These are phyloP conservation scores for Synanthedon tipuliformis DNA, from an alignment of 2,888 invertebrate genomes.

Conservation along the genomic window DNA sequence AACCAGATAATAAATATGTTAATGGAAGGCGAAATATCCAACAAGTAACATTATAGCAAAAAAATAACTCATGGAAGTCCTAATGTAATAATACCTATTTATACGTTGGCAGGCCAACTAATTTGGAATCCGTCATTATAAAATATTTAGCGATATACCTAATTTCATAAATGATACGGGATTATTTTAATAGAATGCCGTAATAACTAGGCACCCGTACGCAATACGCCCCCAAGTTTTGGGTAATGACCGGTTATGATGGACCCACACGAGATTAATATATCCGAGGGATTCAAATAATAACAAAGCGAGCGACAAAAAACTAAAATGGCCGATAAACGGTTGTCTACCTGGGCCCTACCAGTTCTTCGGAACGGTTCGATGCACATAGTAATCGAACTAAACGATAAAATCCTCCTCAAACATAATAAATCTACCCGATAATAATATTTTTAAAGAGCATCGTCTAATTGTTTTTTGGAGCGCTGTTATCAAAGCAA, in stretches of 20 bases:
- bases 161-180: conserved; percentile 63
- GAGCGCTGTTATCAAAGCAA: conserved; percentile 52
- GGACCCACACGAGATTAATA: conserved; percentile 64
- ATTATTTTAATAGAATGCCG: conserved; percentile 62
- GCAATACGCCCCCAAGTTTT: conserved; percentile 65
- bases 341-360: conserved; percentile 51
- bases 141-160: conserved; percentile 68
- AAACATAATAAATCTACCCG: conserved; percentile 64
- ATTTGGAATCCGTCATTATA: conserved; percentile 56
- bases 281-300: conserved; percentile 59
- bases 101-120: conserved; percentile 47
- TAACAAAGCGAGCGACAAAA: conserved; percentile 61
- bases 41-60: too few relatives aligned
- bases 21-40: too few relatives aligned
- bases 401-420: conserved; percentile 53
- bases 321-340: conserved; percentile 62
- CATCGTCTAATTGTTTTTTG: conserved; percentile 56
- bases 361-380: conserved; percentile 31
- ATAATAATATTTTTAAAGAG: conserved; percentile 53
- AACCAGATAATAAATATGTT: conserved; percentile 35
- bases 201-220: conserved; percentile 66
- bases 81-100: conserved; percentile 34
- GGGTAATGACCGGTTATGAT: conserved; percentile 60
- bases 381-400: conserved; percentile 34
- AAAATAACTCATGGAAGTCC: conserved; percentile 20